Conservation (phyloP, 2,797 vertebrate genomes). For the Morelia viridis region DNA sequence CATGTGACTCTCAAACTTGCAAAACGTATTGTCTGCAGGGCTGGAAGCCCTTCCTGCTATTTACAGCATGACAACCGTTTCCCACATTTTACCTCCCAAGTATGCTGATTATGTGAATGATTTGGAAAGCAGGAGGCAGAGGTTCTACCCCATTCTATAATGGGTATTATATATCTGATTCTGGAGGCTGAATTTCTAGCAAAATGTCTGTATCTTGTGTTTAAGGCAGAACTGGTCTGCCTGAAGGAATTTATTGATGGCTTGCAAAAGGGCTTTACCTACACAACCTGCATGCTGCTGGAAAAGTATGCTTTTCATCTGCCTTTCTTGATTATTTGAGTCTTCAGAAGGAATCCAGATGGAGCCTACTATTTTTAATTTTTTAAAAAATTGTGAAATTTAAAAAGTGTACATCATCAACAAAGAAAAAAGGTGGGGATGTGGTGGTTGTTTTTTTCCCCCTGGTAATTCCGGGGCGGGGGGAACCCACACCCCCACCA, state of each 20-base stretch:
- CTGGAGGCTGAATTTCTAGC: neutral
- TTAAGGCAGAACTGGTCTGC: neutral
- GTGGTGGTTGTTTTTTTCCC: too few species aligned
- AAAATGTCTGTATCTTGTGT: neutral
- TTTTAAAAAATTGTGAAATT: neutral
- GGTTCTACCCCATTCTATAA: neutral
- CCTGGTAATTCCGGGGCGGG: too few species aligned
- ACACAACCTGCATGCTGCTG: neutral
- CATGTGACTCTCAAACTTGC: constrained; percentile 36
- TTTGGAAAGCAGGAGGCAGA: neutral
- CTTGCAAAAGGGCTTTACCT: neutral
- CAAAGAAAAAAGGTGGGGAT: neutral
- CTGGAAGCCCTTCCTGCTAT: neutral
- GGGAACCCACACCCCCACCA: too few species aligned
- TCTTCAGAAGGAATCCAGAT: neutral
- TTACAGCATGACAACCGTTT: neutral
- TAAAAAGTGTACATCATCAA: neutral
- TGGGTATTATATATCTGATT: neutral
- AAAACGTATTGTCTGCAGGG: neutral
- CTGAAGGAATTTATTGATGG: neutral
- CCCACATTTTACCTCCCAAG: neutral
- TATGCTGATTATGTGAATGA: neutral
- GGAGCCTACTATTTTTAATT: neutral
- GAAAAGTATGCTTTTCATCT: neutral
- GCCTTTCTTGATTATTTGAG: neutral